Evolutionary conservation across 2,797 vertebrate species (phyloP).

Genomic region (Loris lydekkerianus): DNA sequence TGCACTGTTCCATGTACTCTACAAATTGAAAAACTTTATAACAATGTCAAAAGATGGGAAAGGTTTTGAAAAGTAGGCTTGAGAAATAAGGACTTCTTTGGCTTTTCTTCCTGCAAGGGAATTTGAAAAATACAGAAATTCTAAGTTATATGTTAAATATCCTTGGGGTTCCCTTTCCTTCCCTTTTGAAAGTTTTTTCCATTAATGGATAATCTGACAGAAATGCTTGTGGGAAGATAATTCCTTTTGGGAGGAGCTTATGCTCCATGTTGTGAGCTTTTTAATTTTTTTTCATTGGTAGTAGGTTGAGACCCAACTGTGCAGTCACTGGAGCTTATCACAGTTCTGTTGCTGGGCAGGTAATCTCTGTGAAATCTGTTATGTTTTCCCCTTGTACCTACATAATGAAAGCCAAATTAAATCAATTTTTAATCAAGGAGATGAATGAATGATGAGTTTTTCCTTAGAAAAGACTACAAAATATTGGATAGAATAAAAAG

Average conservation of each 20-base stretch:
- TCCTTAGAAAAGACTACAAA: constrained; percentile 70
- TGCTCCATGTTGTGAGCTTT: constrained; percentile 74
- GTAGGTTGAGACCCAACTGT: constrained; percentile 75
- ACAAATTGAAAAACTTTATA: constrained; percentile 78
- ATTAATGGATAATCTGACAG: constrained; percentile 77
- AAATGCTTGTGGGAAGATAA: constrained; percentile 79
- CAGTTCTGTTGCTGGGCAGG: constrained; percentile 61
- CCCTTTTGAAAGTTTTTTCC: constrained; percentile 76
- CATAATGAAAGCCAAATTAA: constrained; percentile 78
- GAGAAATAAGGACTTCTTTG: constrained; percentile 79
- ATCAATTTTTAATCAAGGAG: constrained; percentile 82
- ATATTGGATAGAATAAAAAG: constrained; percentile 63
- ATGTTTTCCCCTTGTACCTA: constrained; percentile 73
- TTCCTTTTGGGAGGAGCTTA: constrained; percentile 80
- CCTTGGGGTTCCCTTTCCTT: constrained; percentile 81
- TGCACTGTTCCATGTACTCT: background rate
- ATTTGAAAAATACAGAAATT: constrained; percentile 80
- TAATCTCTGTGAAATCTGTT: constrained; percentile 74
- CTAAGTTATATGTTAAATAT: constrained; percentile 79
- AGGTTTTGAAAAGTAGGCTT: constrained; percentile 77
- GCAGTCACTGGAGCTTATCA: constrained; percentile 66
- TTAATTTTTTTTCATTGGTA: constrained; percentile 74
- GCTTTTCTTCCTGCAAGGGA: constrained; percentile 71
- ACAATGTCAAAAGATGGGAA: constrained; percentile 73
- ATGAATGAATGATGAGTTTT: constrained; percentile 69